phyloP scores from a whole-genome alignment of 2,888 invertebrate genomes.

The Tethea ocularis region DNA sequence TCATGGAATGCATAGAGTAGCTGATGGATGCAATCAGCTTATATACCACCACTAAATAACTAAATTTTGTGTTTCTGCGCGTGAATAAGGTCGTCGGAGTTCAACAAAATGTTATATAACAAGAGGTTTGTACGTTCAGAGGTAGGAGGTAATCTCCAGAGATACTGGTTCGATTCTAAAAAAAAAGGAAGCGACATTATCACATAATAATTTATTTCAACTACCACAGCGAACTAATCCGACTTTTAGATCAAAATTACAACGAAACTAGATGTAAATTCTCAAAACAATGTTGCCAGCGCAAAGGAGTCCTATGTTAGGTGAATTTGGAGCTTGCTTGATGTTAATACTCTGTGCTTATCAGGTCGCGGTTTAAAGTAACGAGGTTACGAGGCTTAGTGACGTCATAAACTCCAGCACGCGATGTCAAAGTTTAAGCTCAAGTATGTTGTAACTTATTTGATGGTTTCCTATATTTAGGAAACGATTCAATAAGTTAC shows the following conservation, averaged over 20 bases:
- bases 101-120: too few species aligned
- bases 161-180: too few species aligned
- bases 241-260: not conserved
- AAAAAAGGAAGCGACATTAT: not conserved
- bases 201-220: not conserved
- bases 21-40: not conserved
- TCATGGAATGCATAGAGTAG: too few species aligned
- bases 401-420: not conserved
- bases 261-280: too few species aligned
- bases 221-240: not conserved
- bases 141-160: too few species aligned
- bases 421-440: not conserved
- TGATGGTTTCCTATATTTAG: not conserved
- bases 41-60: too few species aligned
- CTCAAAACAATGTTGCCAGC: not conserved
- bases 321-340: not conserved
- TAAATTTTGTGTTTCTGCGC: too few species aligned
- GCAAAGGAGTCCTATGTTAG: not conserved
- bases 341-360: slow-evolving; percentile 19
- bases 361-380: slow-evolving; percentile 21
- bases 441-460: not conserved
- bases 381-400: slow-evolving; percentile 17
- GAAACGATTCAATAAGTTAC: too few species aligned
- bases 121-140: too few species aligned
- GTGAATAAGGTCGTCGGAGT: too few species aligned